Evolutionary conservation across 2,113 vertebrate genomes (phyloP).

Genomic region (Cygnus buccinator): DNA sequence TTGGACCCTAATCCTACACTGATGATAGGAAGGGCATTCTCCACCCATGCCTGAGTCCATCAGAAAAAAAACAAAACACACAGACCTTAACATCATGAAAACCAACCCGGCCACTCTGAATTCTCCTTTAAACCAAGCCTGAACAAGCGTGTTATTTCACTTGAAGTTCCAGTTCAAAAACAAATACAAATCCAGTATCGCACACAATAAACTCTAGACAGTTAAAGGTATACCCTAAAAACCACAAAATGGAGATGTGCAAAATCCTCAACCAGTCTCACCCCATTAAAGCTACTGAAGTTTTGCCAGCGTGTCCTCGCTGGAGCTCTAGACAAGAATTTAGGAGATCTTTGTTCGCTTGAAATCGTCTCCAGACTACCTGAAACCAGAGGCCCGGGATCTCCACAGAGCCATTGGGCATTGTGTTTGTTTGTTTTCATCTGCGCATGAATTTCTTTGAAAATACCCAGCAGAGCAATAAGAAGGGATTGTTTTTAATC

Average conservation of each 20-base stretch:
- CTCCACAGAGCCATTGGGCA: slow-evolving; percentile 7
- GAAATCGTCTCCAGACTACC: slow-evolving; percentile 38
- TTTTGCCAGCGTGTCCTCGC: neutral
- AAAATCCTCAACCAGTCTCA: neutral
- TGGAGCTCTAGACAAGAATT: neutral
- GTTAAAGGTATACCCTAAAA: neutral
- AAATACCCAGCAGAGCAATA: slow-evolving; percentile 63
- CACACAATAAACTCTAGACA: neutral
- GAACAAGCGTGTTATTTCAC: neutral
- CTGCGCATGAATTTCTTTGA: slow-evolving; percentile 52
- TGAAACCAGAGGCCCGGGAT: neutral
- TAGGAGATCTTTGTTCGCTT: neutral
- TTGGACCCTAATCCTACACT: neutral
- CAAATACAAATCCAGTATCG: neutral
- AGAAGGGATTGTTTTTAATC: slow-evolving; percentile 66
- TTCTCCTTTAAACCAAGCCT: neutral
- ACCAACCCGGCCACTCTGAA: neutral
- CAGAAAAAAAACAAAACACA: neutral
- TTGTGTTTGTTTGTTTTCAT: slow-evolving; percentile 60
- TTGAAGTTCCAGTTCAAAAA: neutral
- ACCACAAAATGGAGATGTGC: neutral
- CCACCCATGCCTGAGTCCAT: neutral
- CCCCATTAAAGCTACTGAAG: neutral
- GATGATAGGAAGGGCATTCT: neutral
- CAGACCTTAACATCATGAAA: neutral